Evolutionary conservation across 1,140 invertebrate genomes (phyloP), one percentile per base, ranked within the genome.

Genomic region (Melitaea cinxia): DNA sequence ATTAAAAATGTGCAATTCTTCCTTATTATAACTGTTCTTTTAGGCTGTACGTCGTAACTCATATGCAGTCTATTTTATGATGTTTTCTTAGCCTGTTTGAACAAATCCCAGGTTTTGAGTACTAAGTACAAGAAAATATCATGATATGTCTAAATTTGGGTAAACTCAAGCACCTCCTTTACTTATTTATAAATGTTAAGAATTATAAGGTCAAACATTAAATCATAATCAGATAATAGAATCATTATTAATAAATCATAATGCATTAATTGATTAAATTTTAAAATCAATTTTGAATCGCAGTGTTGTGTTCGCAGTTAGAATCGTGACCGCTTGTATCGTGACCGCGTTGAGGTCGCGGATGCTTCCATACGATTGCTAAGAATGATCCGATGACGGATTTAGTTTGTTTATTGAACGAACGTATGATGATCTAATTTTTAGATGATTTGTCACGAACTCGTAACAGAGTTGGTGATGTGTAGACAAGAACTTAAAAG

Each of bases 371-470:
- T 70, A 71, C 63, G 73, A 75, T 78, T 80, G 76, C 77, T 77
- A 77, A 74, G 72, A 78, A 82, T 71, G 4, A 42, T 42, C 73
- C 67, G 70, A 65, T 55, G 65, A 66, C 65, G 60, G 42, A 47
- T 23, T 70, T 70, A 58, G 64, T 80, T 77, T 75, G 71, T 78
- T 76, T 78, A 70, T 75, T 73, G 71, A 76, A 74, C 75, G 72
- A 77, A 75, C 66, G 60, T 65, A 67, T 58, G 81, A 83, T 83
- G 81, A 82, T 83, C 81, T 83, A 83, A 83, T 82, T 83, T n/a
- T 77, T 70, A 76, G 66, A 70, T 72, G 65, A 65, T 67, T 58
- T 68, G 72, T 77, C 72, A 77, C 65, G 71, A 75, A 50, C 7
- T 42, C 28, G 1, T 9, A 28, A 26, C 53, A 75, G 76, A 78